Percentiles rank a stretch among this genome's conserved stretches.
These are phyloP conservation scores for Drosophila longiperda DNA, from an alignment of 2,888 invertebrate species.

Conservation along the genomic window DNA sequence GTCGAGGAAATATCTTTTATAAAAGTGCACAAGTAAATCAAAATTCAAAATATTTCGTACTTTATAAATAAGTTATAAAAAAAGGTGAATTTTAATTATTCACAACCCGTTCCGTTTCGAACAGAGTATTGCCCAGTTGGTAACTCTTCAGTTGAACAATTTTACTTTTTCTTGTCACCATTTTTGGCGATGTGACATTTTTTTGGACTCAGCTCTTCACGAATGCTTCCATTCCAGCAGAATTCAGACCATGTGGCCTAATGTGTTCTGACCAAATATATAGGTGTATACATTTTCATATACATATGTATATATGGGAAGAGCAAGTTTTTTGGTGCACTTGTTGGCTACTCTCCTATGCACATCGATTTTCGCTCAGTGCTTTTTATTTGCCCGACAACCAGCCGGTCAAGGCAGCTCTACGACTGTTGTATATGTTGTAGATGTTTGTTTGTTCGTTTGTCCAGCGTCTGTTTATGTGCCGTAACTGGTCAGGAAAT, in stretches of 20 bases:
- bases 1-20: background rate
- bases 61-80: background rate
- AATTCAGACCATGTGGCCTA: conserved; percentile 9
- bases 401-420: conserved; percentile 34
- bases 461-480: conserved; percentile 74
- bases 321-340: conserved; percentile 47
- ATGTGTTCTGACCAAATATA: conserved; percentile 6
- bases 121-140: background rate
- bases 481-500: conserved; percentile 70
- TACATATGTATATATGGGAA: conserved; percentile 12
- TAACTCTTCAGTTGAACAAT: background rate
- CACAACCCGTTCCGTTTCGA: background rate
- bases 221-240: background rate
- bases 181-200: conserved; percentile 61
- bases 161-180: conserved; percentile 2
- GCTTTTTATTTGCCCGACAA: conserved; percentile 75
- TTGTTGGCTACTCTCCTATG: conserved; percentile 79
- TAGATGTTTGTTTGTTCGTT: conserved; percentile 39
- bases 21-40: background rate
- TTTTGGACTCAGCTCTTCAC: conserved; percentile 19
- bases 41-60: no score
- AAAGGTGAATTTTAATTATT: background rate
- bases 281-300: conserved; percentile 8
- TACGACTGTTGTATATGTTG: conserved; percentile 8
- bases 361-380: conserved; percentile 81